phyloP scores from a whole-genome alignment of 2,113 vertebrate species.

The Rhipidura dahli region DNA sequence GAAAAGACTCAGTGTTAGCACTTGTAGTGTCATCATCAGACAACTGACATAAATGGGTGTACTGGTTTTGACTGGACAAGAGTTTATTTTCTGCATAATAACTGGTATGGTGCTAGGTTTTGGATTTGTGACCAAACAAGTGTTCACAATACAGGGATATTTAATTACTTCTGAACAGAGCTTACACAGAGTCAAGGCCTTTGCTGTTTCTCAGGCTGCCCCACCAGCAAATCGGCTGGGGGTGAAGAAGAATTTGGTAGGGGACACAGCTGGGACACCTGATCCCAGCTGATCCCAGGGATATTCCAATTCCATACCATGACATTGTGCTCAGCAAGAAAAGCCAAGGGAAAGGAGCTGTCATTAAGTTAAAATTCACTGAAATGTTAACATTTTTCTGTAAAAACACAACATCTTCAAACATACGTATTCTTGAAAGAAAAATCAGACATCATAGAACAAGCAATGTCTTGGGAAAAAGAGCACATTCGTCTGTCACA shows the following conservation, averaged over 20 bases:
- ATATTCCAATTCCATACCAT: neutral
- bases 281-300: neutral
- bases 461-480: neutral
- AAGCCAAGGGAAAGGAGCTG: neutral
- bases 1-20: neutral
- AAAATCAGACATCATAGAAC: neutral
- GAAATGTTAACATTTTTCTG: neutral
- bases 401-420: neutral
- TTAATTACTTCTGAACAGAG: neutral
- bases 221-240: rapidly evolving
- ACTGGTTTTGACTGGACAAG: neutral
- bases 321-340: neutral
- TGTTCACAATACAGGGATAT: neutral
- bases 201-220: neutral
- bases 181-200: neutral
- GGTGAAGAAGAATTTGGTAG: neutral
- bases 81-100: neutral
- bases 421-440: neutral
- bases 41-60: neutral
- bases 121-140: neutral
- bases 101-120: neutral
- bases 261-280: neutral
- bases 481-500: neutral
- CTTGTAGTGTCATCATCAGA: neutral
- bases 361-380: neutral